Evolutionary conservation across 2,797 vertebrate genomes (phyloP).

Genomic region (Fistularia tabacaria): DNA sequence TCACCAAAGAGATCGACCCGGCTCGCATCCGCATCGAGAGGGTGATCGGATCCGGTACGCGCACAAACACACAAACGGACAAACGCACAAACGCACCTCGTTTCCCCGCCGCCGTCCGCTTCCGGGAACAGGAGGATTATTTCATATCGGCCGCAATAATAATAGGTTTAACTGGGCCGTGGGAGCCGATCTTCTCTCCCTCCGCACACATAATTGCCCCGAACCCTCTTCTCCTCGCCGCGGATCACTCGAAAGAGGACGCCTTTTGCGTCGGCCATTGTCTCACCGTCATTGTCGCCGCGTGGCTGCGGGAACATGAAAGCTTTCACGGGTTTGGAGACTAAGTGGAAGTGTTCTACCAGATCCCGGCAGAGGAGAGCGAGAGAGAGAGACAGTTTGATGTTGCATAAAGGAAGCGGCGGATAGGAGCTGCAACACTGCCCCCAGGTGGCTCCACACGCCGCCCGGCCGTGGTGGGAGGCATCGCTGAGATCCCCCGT

Average conservation of each 20-base stretch:
- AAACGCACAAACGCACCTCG: no score
- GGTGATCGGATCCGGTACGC: slow-evolving; percentile 89
- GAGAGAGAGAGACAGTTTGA: slow-evolving; percentile 25
- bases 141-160: slow-evolving; percentile 28
- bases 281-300: slow-evolving; percentile 32
- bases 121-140: slow-evolving; percentile 1
- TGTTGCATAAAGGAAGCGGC: slow-evolving; percentile 44
- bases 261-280: slow-evolving; percentile 18
- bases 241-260: slow-evolving; percentile 18
- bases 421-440: slow-evolving; percentile 64
- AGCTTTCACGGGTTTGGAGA: slow-evolving; percentile 45
- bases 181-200: slow-evolving; percentile 48
- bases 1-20: slow-evolving; percentile 95
- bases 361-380: slow-evolving; percentile 27
- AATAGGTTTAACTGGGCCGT: slow-evolving; percentile 36
- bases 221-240: slow-evolving; percentile 14
- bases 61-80: slow-evolving; percentile 6
- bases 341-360: slow-evolving; percentile 48
- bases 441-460: slow-evolving; percentile 57
- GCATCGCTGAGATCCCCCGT: background rate
- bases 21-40: slow-evolving; percentile 92
- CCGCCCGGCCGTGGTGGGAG: slow-evolving; percentile 2
- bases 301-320: slow-evolving; percentile 38
- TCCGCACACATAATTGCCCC: slow-evolving; percentile 24
- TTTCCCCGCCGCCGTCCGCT: slow-evolving; percentile 1